A percentile compares a stretch with the other conserved stretches of the same genome.
Conservation (phyloP, 2,888 invertebrate species). For the Eupsilia transversa region DNA sequence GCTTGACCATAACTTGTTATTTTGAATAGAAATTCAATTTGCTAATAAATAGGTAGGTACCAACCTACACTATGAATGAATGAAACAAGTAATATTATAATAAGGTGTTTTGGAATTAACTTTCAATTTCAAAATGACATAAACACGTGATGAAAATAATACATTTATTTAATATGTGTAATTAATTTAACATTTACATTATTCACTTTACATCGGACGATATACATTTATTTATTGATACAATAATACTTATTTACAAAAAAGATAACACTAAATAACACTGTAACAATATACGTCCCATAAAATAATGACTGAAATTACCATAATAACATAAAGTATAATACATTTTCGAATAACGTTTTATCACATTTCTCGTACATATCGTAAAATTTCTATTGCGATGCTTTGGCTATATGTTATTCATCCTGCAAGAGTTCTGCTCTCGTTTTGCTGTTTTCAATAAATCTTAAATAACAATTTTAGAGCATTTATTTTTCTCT, state of each 20-base stretch:
- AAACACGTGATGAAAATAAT: slow-evolving; percentile 55
- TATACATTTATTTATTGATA: slow-evolving; percentile 66
- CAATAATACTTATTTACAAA: slow-evolving; percentile 78
- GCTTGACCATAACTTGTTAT: slow-evolving; percentile 25
- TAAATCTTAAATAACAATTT: slow-evolving; percentile 61
- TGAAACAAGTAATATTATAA: background rate
- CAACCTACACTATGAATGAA: background rate
- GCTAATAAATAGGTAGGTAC: background rate
- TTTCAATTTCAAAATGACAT: slow-evolving; percentile 21
- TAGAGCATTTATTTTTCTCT: slow-evolving; percentile 54
- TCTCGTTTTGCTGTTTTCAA: slow-evolving; percentile 52
- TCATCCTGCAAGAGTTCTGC: slow-evolving; percentile 63
- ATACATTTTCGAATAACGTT: slow-evolving; percentile 73
- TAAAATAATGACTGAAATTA: slow-evolving; percentile 85
- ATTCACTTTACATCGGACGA: slow-evolving; percentile 63
- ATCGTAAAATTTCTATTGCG: slow-evolving; percentile 74
- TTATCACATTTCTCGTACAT: slow-evolving; percentile 78
- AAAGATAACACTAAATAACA: slow-evolving; percentile 79
- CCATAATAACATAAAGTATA: slow-evolving; percentile 70
- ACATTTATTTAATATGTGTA: slow-evolving; percentile 58
- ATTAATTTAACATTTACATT: slow-evolving; percentile 60
- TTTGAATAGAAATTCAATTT: slow-evolving; percentile 3
- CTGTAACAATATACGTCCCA: slow-evolving; percentile 75
- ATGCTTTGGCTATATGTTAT: slow-evolving; percentile 73
- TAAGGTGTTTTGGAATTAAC: background rate